Base-by-base conservation (phyloP, 2,797 vertebrate species). In the Hapalemur alaotrensis region DNA sequence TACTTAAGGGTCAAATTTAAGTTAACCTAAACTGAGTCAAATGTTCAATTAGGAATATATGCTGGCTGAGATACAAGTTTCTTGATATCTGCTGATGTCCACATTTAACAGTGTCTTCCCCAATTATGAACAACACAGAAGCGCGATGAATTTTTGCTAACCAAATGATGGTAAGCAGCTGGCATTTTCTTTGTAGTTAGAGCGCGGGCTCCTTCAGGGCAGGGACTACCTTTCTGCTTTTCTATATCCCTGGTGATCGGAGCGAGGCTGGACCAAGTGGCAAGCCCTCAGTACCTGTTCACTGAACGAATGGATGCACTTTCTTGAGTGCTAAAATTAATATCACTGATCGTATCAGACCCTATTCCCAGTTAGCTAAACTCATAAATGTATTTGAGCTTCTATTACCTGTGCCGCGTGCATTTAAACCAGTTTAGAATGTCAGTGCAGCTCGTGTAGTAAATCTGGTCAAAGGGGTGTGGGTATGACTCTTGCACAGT, bases 361-460 rank as follows among this genome's bases (percentile, higher is more conserved):
- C n/a, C 22, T 63, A 50, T 46, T 41, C n/a, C 52, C 38, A 13
- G 41, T 22, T 43, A 72, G 72, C 82, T 83, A 75, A 97, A 61
- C 4, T 41, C 84, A 63, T 57, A 70, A 97, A 15, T 7, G 63
- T 0, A 70, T 25, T 69, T 14, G 79, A 75, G 54, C n/a, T 81
- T 95, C 46, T 69, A 97, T 99, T 97, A 99, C 99, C 99, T 99
- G 99, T 99, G 99, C 86, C 99, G 98, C 1, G 99, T 99, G 98
- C 99, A 99, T 98, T 99, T 99, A 98, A 99, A 99, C 99, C 99
- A 99, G 98, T 99, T 99, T 9, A 99, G 98, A 97, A 99, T 99
- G 98, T 99, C 99, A 3, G 99, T 98, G 98, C 99, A 99, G 98
- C 99, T 99, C 94, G 99, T 99, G 98, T 99, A 99, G 97, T 99